Evolutionary conservation across 2,113 vertebrate species (phyloP), one percentile per base, ranked within the genome.

Genomic region (Dromas ardeola): DNA sequence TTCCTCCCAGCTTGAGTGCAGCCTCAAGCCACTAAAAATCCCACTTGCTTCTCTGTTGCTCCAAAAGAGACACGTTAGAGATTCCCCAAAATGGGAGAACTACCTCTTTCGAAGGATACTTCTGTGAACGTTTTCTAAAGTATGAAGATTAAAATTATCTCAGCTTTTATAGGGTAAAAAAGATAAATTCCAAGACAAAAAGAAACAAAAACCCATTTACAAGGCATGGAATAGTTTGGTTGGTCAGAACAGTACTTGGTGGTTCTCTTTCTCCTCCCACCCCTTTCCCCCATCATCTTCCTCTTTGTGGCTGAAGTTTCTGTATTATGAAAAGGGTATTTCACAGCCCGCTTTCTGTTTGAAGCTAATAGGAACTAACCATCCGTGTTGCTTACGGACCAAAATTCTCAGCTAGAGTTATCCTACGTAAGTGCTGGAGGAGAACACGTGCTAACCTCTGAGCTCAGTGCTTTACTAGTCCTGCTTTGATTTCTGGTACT

Each of bases 201-300:
- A 34, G 11, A 65, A 76, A 14, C 42, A 27, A 21, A 86, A 56
- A 14, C 9, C 10, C 6, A 55, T 29, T 77, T 80, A 53, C 8
- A 65, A 81, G 30, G 5, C 6, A 36, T 47, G 49, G 34, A 65
- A 70, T 66, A 4, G 27, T 66, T 74, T 53, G 22, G 16, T 49
- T 5, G 9, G 2, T 13, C 13, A 8, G 43, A 67, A 45, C 7
- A 66, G 32, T 43, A 62, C 19, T 78, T 70, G 18, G 13, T 26
- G 30, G 20, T 52, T n/a, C 13, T 38, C 17, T 66, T 53, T 22
- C 12, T 45, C 14, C 26, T 38, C 26, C 14, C 12, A 2, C 34
- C 10, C 10, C 55, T 76, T 53, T 52, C 5, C 19, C 8, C 4
- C 0, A 0, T 71, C n/a, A 9, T 70, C 23, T 43, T 58, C 5